A percentile compares a stretch with the other conserved stretches of the same genome.
Evolutionary conservation across 2,113 vertebrate species (phyloP).

Genomic region (Butorides virescens): DNA sequence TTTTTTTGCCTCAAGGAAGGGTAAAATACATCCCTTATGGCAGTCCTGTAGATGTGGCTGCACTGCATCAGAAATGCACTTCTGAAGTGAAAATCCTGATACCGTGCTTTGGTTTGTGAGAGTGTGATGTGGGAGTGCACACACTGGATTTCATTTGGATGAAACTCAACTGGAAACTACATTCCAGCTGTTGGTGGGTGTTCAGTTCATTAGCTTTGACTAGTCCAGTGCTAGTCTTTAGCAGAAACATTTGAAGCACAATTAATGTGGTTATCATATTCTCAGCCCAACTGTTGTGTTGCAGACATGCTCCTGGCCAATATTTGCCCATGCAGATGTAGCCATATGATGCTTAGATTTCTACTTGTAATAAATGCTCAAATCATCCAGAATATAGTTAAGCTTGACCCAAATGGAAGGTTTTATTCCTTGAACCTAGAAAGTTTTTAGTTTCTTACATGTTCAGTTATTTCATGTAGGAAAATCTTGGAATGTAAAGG

Average conservation of each 20-base stretch:
- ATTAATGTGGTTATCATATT: background rate
- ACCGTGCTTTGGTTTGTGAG: background rate
- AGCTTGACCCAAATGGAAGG: background rate
- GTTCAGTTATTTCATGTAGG: background rate
- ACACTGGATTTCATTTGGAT: background rate
- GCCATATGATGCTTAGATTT: background rate
- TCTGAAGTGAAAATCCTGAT: background rate
- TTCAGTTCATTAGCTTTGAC: background rate
- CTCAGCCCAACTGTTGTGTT: background rate
- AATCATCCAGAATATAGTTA: background rate
- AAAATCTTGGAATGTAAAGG: background rate
- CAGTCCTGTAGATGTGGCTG: background rate
- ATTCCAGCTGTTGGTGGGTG: background rate
- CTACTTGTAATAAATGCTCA: background rate
- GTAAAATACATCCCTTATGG: background rate
- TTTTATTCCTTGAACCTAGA: background rate
- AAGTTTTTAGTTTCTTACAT: background rate
- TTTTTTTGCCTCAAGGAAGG: background rate
- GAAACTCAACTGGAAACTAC: background rate
- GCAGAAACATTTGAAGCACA: background rate
- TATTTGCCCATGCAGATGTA: background rate
- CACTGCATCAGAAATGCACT: background rate
- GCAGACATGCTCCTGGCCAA: background rate
- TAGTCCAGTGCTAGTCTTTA: background rate
- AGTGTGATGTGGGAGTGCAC: background rate